phyloP scores from a whole-genome alignment of 2,113 vertebrate genomes.

The Bothrops jararaca region DNA sequence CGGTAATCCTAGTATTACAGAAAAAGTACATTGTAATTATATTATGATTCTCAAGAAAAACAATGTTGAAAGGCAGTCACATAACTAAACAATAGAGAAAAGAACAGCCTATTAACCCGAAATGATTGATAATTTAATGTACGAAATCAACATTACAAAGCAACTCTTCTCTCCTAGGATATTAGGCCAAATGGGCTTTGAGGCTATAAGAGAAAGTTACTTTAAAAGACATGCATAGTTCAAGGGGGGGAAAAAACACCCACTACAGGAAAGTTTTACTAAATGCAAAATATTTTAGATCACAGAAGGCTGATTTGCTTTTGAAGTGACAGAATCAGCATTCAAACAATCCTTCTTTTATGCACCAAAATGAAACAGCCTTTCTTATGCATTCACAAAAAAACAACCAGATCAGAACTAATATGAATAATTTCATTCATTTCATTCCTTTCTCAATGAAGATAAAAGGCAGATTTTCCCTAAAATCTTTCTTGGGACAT shows the following conservation, averaged over 20 bases:
- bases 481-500: background rate
- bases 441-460: background rate
- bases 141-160: constrained; percentile 28
- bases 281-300: background rate
- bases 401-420: background rate
- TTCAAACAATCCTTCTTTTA: constrained; percentile 6
- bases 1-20: background rate
- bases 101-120: constrained; percentile 18
- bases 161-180: constrained; percentile 1
- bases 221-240: background rate
- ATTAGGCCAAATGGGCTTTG: background rate
- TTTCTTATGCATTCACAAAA: background rate
- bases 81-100: constrained; percentile 24
- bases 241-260: background rate
- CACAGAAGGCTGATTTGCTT: background rate
- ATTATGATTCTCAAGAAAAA: constrained; percentile 26
- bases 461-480: background rate
- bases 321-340: background rate
- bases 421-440: background rate
- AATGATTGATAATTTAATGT: constrained; percentile 4
- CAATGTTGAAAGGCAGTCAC: constrained; percentile 31
- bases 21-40: constrained; percentile 15
- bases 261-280: background rate
- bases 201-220: background rate
- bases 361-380: background rate